Evolutionary conservation across 2,797 vertebrate species (phyloP).

Genomic region (Euphonia xanthogaster): DNA sequence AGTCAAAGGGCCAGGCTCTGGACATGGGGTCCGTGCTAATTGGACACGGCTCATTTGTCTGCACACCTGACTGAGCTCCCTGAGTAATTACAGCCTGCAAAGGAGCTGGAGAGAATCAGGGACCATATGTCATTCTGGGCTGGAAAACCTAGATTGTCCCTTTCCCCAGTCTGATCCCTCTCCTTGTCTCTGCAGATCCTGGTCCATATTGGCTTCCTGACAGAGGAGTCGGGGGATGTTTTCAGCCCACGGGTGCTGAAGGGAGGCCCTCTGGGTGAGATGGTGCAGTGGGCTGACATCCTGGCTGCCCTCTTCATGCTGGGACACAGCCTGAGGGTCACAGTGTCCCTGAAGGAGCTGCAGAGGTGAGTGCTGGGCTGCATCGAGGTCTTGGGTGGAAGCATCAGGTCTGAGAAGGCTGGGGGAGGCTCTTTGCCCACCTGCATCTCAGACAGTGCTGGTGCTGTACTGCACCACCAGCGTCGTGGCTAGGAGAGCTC

Average conservation of each 20-base stretch:
- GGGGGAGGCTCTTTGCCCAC: neutral
- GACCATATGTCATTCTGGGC: neutral
- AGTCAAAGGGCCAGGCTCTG: neutral
- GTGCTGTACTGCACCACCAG: neutral
- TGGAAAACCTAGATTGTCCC: neutral
- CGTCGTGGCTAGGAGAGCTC: fast-evolving
- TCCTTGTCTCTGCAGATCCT: conserved; percentile 80
- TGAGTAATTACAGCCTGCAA: neutral
- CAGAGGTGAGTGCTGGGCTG: conserved; percentile 86
- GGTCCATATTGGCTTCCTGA: conserved; percentile 95
- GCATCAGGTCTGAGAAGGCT: neutral
- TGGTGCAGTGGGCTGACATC: conserved; percentile 99
- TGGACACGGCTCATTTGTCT: neutral
- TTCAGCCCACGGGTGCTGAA: conserved; percentile 96
- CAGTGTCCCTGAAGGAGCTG: conserved; percentile 88
- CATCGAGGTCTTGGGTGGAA: neutral
- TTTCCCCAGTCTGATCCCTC: neutral
- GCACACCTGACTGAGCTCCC: neutral
- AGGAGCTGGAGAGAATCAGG: neutral
- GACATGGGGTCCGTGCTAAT: neutral
- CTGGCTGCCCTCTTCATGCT: conserved; percentile 91
- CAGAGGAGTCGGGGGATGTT: conserved; percentile 95
- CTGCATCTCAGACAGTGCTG: neutral
- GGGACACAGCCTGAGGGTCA: conserved; percentile 91
- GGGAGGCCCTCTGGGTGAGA: conserved; percentile 94